Conservation (phyloP, 1,140 invertebrate species). For the Drosophila willistoni region DNA sequence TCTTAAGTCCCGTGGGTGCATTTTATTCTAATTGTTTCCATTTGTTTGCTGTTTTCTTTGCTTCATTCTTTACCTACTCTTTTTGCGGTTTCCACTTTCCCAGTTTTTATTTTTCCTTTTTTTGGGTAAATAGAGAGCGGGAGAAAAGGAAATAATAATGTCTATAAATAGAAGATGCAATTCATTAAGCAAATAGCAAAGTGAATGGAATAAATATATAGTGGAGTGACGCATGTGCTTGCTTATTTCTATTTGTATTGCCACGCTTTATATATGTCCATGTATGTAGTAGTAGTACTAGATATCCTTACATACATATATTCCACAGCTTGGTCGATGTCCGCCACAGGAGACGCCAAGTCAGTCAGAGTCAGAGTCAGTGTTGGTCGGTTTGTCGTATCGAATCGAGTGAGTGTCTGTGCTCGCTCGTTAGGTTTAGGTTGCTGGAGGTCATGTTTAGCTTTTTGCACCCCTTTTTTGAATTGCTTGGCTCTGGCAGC, state of each 20-base stretch:
- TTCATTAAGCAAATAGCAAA: conserved; percentile 64
- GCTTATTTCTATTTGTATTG: conserved; percentile 71
- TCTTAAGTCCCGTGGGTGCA: conserved; percentile 59
- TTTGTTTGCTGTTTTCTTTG: conserved; percentile 59
- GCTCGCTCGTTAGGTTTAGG: conserved; percentile 49
- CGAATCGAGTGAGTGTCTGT: conserved; percentile 20
- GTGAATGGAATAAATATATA: conserved; percentile 33
- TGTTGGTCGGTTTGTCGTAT: conserved; percentile 3
- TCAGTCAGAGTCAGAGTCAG: conserved; percentile 21
- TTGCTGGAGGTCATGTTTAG: conserved; percentile 75
- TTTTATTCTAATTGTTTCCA: conserved; percentile 78
- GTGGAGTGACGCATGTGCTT: conserved; percentile 37
- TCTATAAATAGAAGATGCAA: conserved; percentile 59
- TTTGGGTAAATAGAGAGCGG: conserved; percentile 48
- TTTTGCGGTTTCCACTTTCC: conserved; percentile 12
- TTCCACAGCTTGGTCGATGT: conserved; percentile 56
- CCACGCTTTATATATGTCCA: conserved; percentile 66
- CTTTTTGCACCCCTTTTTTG: conserved; percentile 68
- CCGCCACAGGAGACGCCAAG: conserved; percentile 64
- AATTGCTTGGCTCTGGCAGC: conserved; percentile 67
- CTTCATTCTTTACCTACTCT: conserved; percentile 10
- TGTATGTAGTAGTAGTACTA: background rate
- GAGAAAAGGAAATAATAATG: conserved; percentile 41
- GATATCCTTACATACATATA: background rate
- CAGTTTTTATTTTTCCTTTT: conserved; percentile 28